Base-by-base conservation (phyloP, 2,797 vertebrate species). In the Sebastes steindachneri region DNA sequence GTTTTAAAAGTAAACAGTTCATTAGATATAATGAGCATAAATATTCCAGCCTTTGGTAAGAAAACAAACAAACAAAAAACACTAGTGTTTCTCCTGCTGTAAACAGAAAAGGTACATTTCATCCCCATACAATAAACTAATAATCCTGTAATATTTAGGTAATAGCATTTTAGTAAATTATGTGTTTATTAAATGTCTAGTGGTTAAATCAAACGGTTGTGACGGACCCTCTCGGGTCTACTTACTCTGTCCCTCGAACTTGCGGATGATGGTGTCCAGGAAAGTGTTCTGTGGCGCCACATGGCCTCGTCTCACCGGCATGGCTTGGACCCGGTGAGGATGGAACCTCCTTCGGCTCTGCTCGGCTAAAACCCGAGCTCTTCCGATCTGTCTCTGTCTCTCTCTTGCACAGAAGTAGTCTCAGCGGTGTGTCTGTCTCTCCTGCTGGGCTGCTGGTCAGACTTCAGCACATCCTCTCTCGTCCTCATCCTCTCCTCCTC, bases 201-300 rank as follows among this genome's bases (percentile, higher is more conserved):
- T 45, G 41, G 14, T 45, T 6, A 41, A 41, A 41, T 45, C 41
- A 45, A 41, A 41, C 12, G 37, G 0, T 45, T 17, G 0, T 45
- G 15, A 45, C 41, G 41, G 41, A 45, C 41, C 6, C 41, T 15
- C 37, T 41, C 14, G 37, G 37, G 14, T 41, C 37, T 45, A 51
- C 94, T 94, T 90, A 97, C 97, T 97, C 92, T 97, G 97, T 54
- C 95, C 96, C 91, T 98, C 97, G 86, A 97, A 97, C 90, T 97
- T 97, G 84, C 97, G 95, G 86, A 98, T 98, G 95, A 98, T 98
- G 81, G 96, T 97, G 86, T 97, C 97, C 91, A 97, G 90, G 90
- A 97, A 98, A 35, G 97, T 97, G 94, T 97, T 98, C 88, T 97
- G 97, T 26, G 96, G 97, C 57, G 97, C 97, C 91, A 98, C 96